Base-by-base conservation (phyloP, 1,140 invertebrate species). In the Cherax quadricarinatus region DNA sequence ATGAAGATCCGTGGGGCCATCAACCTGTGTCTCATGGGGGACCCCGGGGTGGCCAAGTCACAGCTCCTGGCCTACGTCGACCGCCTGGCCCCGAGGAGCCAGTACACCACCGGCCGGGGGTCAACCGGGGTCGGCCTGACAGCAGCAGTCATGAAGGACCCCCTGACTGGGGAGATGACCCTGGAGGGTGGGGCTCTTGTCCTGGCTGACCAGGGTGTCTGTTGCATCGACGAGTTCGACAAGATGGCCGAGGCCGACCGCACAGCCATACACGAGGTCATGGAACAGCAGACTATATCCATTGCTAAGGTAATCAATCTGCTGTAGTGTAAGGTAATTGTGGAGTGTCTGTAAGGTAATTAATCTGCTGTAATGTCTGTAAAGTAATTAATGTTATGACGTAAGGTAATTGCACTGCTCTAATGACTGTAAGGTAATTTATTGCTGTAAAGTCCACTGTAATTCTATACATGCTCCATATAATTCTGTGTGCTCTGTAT, bases 261-360 rank as follows among this genome's bases (percentile, higher is more conserved):
- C 94, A 99, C 98, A 0, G 98, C 99, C 73, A 99, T 99, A 94
- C 99, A 99, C 95, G 99, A 99, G 96, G 98, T 99, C 9, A 99
- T 99, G 99, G 99, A 99, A 96, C 99, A 99, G 94, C 99, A 99
- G 95, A 99, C 99, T 2, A 99, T 99, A 93, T 99, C 98, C 78
- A 99, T 99, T 95, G 99, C 99, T 16, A 99, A 99, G 96, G 97
- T 97, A 92, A 66, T 66, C 21, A 18, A 6, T 21, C 21, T 66
- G 30, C 30, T 41, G 30, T 41, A 41, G 2, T 41, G 30, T 41
- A 41, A 41, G 30, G 30, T 41, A 41, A 41, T 41, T n/a, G n/a
- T n/a, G n/a, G n/a, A n/a, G n/a, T 41, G 30, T 41, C 30, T 41
- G 30, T 41, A 41, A 41, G 30, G 30, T 41, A 41, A 41, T 41